A percentile compares a stretch with the other conserved stretches of the same genome.
phyloP scores from a whole-genome alignment of 2,113 vertebrate species.

The Chloropsis cyanopogon region DNA sequence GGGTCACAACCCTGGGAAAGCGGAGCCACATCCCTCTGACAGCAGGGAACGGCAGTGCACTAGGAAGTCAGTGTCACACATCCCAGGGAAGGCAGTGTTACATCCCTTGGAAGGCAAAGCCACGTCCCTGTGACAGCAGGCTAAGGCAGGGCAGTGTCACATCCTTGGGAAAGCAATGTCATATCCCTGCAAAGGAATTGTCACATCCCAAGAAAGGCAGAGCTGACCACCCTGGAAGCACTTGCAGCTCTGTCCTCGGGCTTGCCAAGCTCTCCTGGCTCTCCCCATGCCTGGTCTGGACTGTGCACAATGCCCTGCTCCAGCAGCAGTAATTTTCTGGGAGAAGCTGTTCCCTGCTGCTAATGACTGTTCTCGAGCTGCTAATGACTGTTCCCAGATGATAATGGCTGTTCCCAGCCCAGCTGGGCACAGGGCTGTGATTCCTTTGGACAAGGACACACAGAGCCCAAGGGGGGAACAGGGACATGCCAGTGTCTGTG shows the following conservation, averaged over 20 bases:
- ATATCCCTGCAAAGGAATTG: neutral
- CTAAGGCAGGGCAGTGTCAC: neutral
- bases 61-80: neutral
- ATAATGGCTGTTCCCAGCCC: neutral
- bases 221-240: fast-evolving
- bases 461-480: fast-evolving
- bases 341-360: neutral
- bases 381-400: neutral
- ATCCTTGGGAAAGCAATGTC: neutral
- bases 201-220: neutral
- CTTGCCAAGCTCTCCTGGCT: neutral
- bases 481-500: neutral
- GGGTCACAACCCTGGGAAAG: neutral
- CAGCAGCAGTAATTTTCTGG: neutral
- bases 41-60: neutral
- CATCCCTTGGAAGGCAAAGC: neutral
- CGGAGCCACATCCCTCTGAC: neutral
- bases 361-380: neutral
- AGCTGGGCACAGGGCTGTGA: neutral
- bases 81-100: neutral
- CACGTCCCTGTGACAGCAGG: neutral
- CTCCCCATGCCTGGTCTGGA: neutral
- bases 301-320: neutral
- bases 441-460: neutral
- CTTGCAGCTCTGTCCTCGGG: neutral